phyloP scores from a whole-genome alignment of 1,140 invertebrate genomes.

The Ceratitis capitata region DNA sequence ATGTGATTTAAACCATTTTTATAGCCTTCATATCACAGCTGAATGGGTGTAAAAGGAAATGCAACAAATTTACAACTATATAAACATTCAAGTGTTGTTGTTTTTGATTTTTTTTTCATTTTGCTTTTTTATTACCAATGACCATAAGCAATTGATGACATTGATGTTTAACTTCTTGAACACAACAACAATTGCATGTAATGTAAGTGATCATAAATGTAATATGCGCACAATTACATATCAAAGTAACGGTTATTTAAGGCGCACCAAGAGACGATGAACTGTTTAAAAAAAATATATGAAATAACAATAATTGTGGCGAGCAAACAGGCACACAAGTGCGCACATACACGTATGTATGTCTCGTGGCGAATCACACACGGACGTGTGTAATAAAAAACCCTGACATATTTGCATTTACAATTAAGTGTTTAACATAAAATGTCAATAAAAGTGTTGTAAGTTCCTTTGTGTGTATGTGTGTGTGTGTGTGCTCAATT shows the following conservation, averaged over 20 bases:
- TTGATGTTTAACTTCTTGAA: background rate
- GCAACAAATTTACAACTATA: background rate
- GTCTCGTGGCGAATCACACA: background rate
- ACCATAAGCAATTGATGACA: background rate
- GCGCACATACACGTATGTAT: background rate
- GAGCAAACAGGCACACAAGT: background rate
- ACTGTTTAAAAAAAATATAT: background rate
- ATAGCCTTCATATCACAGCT: slow-evolving; percentile 19
- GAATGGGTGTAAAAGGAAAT: background rate
- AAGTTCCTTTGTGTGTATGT: background rate
- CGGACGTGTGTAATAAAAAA: slow-evolving; percentile 18
- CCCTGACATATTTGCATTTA: slow-evolving; percentile 21
- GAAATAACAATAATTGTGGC: background rate
- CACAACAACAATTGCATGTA: background rate
- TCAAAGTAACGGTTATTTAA: slow-evolving; percentile 1
- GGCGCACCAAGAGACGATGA: too few species aligned
- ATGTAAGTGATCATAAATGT: background rate
- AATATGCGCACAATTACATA: background rate
- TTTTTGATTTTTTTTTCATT: background rate
- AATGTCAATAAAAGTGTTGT: background rate
- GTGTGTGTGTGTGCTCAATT: background rate
- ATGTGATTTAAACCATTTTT: background rate
- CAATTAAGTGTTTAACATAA: slow-evolving; percentile 36
- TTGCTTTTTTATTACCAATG: background rate
- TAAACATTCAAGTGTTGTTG: background rate